Base-by-base conservation (phyloP, 2,113 vertebrate genomes). In the Tupaia chinensis region DNA sequence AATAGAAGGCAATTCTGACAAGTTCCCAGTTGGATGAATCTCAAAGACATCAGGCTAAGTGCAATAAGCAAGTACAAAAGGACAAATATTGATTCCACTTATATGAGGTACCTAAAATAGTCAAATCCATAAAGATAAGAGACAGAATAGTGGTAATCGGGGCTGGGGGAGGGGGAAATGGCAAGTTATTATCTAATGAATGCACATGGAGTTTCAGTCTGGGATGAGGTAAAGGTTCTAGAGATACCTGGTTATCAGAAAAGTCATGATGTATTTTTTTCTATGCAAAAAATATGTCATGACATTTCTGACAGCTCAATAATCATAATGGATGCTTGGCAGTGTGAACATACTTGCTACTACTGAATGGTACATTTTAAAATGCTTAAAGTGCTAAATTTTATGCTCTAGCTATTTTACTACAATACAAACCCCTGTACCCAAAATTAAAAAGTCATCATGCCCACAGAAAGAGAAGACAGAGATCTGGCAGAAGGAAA, bases 381-480 rank as follows among this genome's bases (percentile, higher is more conserved):
- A 79, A 60, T 80, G 56, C 29, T 23, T 32, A n/a, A 79, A 80
- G 53, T 74, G 32, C 44, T 63, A 95, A 53, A 80, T 61, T 82
- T 79, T 70, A 79, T 60, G 29, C 53, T 84, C 54, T 60, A 3
- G 61, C 16, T 80, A 54, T 32, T 66, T 93, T 76, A 77, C 29
- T 22, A 70, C 14, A 53, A 54, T 81, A 44, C 3, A 44, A 44
- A 44, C 44, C 44, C 44, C 44, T 44, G 44, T 44, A 44, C 44
- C 44, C 44, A 44, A 44, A 44, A 44, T 97, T 96, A 87, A 94
- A 84, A 96, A 68, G 4, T 0, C 60, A 95, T 86, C 77, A 90
- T 95, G 96, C 93, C 94, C 96, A 74, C 63, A 91, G 93, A 91
- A 98, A 96, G 58, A 97, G 96, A 9, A 9, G 9, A 14, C 58